Evolutionary conservation across 2,888 invertebrate species (phyloP).

Genomic region (Flexamia atlantica): DNA sequence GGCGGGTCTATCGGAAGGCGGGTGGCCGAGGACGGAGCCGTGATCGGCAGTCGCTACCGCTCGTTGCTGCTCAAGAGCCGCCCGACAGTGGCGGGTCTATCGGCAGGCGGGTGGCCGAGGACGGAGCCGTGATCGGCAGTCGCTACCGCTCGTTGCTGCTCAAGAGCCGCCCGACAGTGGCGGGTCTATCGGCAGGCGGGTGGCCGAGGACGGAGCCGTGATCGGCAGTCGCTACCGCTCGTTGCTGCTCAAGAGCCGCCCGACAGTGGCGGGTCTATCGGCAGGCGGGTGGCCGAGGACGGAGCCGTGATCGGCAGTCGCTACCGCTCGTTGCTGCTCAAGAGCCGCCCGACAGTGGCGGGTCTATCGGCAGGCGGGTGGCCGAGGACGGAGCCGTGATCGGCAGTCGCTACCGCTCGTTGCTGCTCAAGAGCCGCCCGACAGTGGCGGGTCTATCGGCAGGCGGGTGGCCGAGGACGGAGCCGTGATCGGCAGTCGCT

Average conservation of each 20-base stretch:
- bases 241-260: neutral
- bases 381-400: conserved; percentile 19
- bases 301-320: conserved; percentile 33
- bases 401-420: neutral
- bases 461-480: conserved; percentile 36
- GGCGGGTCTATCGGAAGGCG: neutral
- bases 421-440: neutral
- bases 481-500: conserved; percentile 27
- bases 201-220: neutral
- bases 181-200: neutral
- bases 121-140: conserved; percentile 25
- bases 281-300: conserved; percentile 23
- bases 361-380: conserved; percentile 11
- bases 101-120: conserved; percentile 18
- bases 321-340: neutral
- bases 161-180: neutral
- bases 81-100: conserved; percentile 13
- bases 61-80: neutral
- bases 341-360: neutral
- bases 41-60: neutral
- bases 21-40: neutral
- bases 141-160: neutral
- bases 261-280: conserved; percentile 11
- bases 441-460: conserved; percentile 13
- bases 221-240: neutral